phyloP scores from a whole-genome alignment of 92 coral and sea anemone species.

The Galaxea fascicularis region DNA sequence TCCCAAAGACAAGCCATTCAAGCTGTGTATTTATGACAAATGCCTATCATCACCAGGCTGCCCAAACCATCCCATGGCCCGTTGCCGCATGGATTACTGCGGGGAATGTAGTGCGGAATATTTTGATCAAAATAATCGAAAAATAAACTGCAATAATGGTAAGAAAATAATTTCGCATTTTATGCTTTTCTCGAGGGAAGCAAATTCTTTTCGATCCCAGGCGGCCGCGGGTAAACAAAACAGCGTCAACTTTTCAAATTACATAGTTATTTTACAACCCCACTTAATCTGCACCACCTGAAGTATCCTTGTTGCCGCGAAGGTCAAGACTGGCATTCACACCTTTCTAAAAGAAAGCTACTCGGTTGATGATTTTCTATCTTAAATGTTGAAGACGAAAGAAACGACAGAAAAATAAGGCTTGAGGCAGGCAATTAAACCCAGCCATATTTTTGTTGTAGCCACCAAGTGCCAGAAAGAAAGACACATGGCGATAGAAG shows the following conservation, averaged over 20 bases:
- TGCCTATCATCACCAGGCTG: conserved; percentile 51
- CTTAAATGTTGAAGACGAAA: too few species aligned
- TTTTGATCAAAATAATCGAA: conserved; percentile 26
- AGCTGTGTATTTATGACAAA: conserved; percentile 59
- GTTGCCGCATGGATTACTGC: conserved; percentile 63
- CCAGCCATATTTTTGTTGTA: background rate
- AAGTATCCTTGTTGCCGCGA: too few species aligned
- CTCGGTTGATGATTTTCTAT: too few species aligned
- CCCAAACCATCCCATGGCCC: conserved; percentile 51
- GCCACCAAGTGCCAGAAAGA: conserved; percentile 35
- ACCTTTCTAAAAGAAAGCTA: too few species aligned
- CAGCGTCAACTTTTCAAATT: too few species aligned
- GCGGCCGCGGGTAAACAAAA: too few species aligned
- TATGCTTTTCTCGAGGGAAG: too few species aligned
- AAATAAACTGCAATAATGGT: conserved; percentile 42
- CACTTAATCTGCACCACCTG: too few species aligned
- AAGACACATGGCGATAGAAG: conserved; percentile 1
- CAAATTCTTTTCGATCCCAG: too few species aligned
- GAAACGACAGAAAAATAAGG: too few species aligned
- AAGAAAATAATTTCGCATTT: background rate
- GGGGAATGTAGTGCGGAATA: conserved; percentile 55
- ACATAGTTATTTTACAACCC: too few species aligned
- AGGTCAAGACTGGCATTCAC: too few species aligned
- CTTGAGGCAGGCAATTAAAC: background rate
- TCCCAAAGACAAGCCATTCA: conserved; percentile 55